A percentile compares a stretch with the other conserved stretches of the same genome.
These are phyloP conservation scores for Borostomias antarcticus DNA, from an alignment of 2,797 vertebrate genomes.

Conservation along the genomic window DNA sequence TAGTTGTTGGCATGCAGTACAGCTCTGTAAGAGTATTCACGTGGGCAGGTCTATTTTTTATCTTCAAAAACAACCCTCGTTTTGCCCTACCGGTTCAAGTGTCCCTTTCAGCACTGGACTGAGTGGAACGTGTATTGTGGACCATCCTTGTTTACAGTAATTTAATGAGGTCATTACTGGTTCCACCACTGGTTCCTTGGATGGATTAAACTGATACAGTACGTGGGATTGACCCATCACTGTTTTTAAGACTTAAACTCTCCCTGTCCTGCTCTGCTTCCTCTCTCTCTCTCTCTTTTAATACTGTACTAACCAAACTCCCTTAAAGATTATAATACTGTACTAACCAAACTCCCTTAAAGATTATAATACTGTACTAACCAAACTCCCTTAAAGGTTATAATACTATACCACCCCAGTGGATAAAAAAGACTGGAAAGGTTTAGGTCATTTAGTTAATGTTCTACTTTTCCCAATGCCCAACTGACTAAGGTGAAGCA, in stretches of 20 bases:
- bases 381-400: too few relatives aligned
- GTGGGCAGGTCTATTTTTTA: conserved; percentile 8
- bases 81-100: neutral
- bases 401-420: too few relatives aligned
- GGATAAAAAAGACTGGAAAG: too few relatives aligned
- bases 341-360: too few relatives aligned
- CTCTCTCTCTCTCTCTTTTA: neutral
- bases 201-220: neutral
- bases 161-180: neutral
- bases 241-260: neutral
- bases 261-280: neutral
- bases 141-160: conserved; percentile 5
- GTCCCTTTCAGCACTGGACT: neutral
- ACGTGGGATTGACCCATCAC: conserved; percentile 3
- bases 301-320: too few relatives aligned
- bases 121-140: conserved; percentile 7
- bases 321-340: neutral
- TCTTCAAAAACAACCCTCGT: conserved; percentile 1
- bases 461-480: too few relatives aligned
- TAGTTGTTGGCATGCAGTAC: neutral
- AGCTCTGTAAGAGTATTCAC: conserved; percentile 20
- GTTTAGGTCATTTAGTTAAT: too few relatives aligned
- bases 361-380: neutral
- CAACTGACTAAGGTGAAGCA: too few relatives aligned
- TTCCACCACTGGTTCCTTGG: neutral